Percentiles rank a stretch among this genome's conserved stretches.
phyloP scores from a whole-genome alignment of 1,140 invertebrate species.

The Gonioctena quinquepunctata region DNA sequence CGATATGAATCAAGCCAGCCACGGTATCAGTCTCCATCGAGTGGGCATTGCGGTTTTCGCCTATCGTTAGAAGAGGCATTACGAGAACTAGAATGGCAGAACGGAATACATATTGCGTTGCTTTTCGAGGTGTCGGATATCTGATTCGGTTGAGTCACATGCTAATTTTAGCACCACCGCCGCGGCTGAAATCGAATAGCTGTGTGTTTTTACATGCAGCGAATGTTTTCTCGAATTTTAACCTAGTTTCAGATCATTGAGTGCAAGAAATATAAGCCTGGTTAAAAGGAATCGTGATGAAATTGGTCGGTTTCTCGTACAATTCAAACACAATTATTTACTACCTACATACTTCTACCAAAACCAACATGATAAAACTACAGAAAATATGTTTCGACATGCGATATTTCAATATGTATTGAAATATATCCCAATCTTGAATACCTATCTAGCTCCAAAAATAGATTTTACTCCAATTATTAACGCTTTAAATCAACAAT shows the following conservation, averaged over 20 bases:
- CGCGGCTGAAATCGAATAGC: conserved; percentile 29
- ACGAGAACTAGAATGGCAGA: neutral
- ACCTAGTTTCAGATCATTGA: neutral
- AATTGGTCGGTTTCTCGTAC: too few species aligned
- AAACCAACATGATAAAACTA: too few species aligned
- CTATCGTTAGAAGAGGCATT: conserved; percentile 3
- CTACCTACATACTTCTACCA: too few species aligned
- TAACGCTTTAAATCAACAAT: too few species aligned
- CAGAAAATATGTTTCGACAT: too few species aligned
- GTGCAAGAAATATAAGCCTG: neutral
- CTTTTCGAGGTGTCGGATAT: conserved; percentile 35
- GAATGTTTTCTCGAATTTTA: neutral
- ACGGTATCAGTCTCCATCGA: neutral
- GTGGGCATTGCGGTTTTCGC: conserved; percentile 16
- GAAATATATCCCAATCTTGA: too few species aligned
- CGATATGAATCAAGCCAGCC: conserved; percentile 2
- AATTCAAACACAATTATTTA: too few species aligned
- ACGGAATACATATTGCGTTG: conserved; percentile 20
- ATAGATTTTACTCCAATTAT: too few species aligned
- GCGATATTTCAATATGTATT: too few species aligned
- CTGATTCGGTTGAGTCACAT: conserved; percentile 37
- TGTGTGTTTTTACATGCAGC: conserved; percentile 2
- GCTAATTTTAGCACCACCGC: conserved; percentile 36
- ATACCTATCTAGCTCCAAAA: too few species aligned
- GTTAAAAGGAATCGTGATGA: neutral